Conservation (phyloP, 2,113 vertebrate species). For the Phalacrocorax pelagicus region DNA sequence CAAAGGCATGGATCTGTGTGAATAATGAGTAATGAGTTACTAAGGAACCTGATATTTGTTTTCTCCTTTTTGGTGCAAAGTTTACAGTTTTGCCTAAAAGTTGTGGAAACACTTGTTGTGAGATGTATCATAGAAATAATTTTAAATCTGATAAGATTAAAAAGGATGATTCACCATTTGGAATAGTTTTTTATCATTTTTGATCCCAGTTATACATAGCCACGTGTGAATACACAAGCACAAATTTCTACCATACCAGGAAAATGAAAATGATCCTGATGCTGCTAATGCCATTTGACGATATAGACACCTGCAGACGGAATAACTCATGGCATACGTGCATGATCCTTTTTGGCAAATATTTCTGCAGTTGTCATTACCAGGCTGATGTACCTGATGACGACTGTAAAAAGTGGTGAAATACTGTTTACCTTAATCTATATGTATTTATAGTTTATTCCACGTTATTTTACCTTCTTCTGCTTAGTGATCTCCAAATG, state of each 20-base stretch:
- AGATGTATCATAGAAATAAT: background rate
- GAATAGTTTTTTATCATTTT: background rate
- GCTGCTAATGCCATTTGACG: background rate
- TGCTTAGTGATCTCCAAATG: conserved; percentile 53
- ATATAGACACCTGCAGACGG: background rate
- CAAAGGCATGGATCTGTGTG: background rate
- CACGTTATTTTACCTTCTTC: conserved; percentile 43
- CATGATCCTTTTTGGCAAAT: background rate
- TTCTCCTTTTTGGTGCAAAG: background rate
- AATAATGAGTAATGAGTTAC: background rate
- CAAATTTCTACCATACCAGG: background rate
- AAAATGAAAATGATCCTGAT: background rate
- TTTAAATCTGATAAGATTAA: background rate
- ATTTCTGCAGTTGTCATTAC: conserved; percentile 19
- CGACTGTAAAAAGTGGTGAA: conserved; percentile 19
- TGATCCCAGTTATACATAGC: background rate
- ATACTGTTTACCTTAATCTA: conserved; percentile 32
- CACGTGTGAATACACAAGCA: no score
- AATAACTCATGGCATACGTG: background rate
- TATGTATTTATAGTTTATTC: conserved; percentile 52
- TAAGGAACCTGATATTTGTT: background rate
- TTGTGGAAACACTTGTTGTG: background rate
- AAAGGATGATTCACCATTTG: background rate
- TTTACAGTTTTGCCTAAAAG: background rate
- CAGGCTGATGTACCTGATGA: background rate